Base-by-base conservation (phyloP, 2,888 invertebrate species). In the Dryococelus australis region DNA sequence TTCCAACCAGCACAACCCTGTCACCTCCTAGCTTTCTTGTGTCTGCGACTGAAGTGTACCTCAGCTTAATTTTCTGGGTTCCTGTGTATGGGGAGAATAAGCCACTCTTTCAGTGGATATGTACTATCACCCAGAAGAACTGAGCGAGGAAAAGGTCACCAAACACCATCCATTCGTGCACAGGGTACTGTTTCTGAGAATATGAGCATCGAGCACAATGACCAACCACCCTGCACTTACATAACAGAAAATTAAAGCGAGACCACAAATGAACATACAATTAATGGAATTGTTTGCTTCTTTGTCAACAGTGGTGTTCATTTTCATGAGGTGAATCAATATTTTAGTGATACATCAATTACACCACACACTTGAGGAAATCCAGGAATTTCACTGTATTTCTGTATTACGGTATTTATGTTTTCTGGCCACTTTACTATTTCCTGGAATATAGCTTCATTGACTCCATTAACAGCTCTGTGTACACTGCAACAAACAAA, bases 1-100 rank as follows among this genome's bases (percentile, higher is more conserved):
- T n/a, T n/a, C n/a, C n/a, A n/a, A n/a, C n/a, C n/a, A n/a, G n/a
- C n/a, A n/a, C n/a, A n/a, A n/a, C n/a, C n/a, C n/a, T 65, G n/a
- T 65, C 65, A n/a, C n/a, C 65, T 65, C n/a, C 65, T 65, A 65
- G 65, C 24, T n/a, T n/a, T 65, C 65, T 65, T 65, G n/a, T 65
- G 65, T n/a, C 65, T 65, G 10, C 65, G 10, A 20, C 24, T 65
- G 6, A 65, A 65, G 8, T 65, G 24, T 65, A n/a, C 20, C 65
- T 65, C 24, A n/a, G n/a, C 65, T 20, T 65, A 8, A 65, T 65
- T n/a, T n/a, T 2, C 20, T 65, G 10, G 3, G n/a, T 65, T 5
- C n/a, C 65, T n/a, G n/a, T 20, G 24, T n/a, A n/a, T n/a, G n/a
- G 65, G 65, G 65, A 24, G 0, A 16, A 65, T 65, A 10, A 65